Evolutionary conservation across 1,140 invertebrate genomes (phyloP), one percentile per base, ranked within the genome.

Genomic region (Rhopalosiphum maidis): DNA sequence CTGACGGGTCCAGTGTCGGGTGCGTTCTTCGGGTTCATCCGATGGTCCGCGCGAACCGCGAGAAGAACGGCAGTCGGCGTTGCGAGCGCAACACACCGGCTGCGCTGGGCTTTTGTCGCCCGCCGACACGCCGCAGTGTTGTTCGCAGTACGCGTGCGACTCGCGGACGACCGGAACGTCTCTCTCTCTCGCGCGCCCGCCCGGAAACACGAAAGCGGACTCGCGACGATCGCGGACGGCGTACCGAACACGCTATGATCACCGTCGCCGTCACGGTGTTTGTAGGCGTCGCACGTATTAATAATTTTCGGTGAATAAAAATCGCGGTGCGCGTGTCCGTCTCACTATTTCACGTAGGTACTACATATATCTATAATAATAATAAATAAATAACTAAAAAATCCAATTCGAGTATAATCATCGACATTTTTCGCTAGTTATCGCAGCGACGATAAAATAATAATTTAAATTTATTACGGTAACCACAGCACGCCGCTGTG

Each of bases 91-190:
- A 83, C 68, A 83, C 68, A 48, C 90, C 90, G 68, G 90, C 68
- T 37, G 90, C 90, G 90, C 90, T 82, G 46, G 9, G 68, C 68
- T 48, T 46, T 48, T n/a, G 90, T 68, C 37, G 54, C 21, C 51
- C 35, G 41, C 5, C 41, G 60, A 35, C 41, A 15, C 68, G 89
- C 43, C n/a, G n/a, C 77, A 6, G 21, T 30, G 60, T 30, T 30
- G 30, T 68, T 68, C 30, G 90, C 60, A 87, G 90, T 91, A 83
- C 90, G 90, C 90, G 90, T 83, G 90, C 41, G 48, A 82, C 60
- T 51, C 90, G 90, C 68, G 37, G n/a, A 15, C 90, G 90, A 48
- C 68, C 68, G 68, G 68, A 91, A 91, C 90, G 90, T 91, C 18
- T 54, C 43, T 77, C n/a, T 22, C 60, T 4, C 60, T 68, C 46